A percentile compares a stretch with the other conserved stretches of the same genome.
These are phyloP conservation scores for Ellobius talpinus DNA, from an alignment of 2,113 vertebrate genomes.

Conservation along the genomic window DNA sequence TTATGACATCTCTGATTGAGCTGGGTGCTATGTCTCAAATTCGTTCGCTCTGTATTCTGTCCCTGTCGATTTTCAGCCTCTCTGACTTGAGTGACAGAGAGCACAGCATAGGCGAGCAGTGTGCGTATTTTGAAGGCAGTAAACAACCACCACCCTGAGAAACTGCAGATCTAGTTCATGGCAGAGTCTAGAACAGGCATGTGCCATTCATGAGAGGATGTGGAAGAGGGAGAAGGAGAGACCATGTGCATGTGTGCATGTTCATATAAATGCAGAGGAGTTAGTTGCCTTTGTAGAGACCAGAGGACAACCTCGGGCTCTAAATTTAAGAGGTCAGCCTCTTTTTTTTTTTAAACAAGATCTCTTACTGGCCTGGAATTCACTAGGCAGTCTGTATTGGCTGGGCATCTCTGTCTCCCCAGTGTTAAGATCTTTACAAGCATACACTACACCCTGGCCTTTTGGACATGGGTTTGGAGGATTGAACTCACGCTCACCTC, in stretches of 20 bases:
- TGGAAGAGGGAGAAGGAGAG: neutral
- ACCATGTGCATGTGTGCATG: neutral
- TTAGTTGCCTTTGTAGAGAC: neutral
- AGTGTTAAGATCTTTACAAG: neutral
- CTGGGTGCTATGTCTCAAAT: neutral
- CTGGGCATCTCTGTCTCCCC: neutral
- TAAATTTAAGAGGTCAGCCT: neutral
- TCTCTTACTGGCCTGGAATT: neutral
- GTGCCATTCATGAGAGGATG: neutral
- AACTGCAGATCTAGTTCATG: neutral
- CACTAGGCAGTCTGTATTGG: neutral
- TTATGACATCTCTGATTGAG: neutral
- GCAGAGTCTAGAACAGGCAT: neutral
- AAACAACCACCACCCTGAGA: conserved; percentile 11
- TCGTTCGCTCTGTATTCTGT: neutral
- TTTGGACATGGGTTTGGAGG: neutral
- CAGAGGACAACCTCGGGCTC: neutral
- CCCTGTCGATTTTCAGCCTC: neutral
- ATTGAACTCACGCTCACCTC: neutral
- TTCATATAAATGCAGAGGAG: neutral
- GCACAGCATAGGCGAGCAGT: too few species aligned
- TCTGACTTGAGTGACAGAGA: neutral
- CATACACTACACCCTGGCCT: neutral
- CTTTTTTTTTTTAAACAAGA: neutral
- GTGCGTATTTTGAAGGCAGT: neutral